Evolutionary conservation across 1,140 invertebrate genomes (phyloP).

Genomic region (Reticulitermes speratus): DNA sequence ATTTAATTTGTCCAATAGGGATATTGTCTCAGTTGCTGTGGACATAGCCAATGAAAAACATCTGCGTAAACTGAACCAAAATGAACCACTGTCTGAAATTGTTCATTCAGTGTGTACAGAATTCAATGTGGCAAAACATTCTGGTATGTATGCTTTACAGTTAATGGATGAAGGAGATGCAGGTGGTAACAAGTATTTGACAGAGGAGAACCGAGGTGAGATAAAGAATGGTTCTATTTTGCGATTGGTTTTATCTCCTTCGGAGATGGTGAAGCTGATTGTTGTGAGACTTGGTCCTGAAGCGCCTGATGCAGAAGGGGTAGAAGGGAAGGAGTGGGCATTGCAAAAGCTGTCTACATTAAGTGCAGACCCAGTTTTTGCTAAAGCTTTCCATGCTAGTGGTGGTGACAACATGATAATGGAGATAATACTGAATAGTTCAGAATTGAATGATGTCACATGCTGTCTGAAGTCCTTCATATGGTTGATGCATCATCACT

Average conservation of each 20-base stretch:
- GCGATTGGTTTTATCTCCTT: constrained; percentile 5
- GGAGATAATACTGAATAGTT: neutral
- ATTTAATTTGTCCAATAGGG: neutral
- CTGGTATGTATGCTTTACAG: constrained; percentile 19
- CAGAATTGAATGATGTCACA: neutral
- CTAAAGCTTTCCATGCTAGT: constrained; percentile 9
- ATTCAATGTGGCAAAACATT: neutral
- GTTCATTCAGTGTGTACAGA: constrained; percentile 2
- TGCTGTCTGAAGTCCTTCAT: neutral
- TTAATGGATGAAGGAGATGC: neutral
- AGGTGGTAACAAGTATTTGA: constrained; percentile 15
- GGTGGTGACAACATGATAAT: neutral
- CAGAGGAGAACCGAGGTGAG: constrained; percentile 11
- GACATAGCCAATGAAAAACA: neutral
- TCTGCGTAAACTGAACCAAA: constrained; percentile 5
- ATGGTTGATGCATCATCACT: neutral
- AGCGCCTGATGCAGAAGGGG: neutral
- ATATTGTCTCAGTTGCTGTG: constrained; percentile 24
- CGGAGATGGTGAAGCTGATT: neutral
- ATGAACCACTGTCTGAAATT: neutral
- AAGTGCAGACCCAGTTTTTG: constrained; percentile 21
- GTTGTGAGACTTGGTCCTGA: constrained; percentile 2
- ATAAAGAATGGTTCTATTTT: constrained; percentile 22
- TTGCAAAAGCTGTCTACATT: neutral
- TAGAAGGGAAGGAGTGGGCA: constrained; percentile 17